phyloP scores from a whole-genome alignment of 1,140 invertebrate species.

The Drosophila sucinea region DNA sequence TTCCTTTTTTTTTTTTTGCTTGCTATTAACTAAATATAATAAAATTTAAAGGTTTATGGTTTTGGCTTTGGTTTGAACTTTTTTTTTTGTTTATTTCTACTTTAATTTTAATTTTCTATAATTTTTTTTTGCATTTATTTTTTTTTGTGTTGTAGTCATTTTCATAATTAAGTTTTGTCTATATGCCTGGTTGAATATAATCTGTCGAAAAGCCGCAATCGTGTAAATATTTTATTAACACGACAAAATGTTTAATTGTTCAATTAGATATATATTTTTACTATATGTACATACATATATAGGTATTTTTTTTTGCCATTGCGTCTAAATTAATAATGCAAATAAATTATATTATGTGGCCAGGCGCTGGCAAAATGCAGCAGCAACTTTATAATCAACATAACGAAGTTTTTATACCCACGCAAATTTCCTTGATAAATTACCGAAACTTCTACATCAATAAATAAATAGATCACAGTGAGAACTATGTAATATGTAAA shows the following conservation, averaged over 20 bases:
- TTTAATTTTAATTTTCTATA: conserved; percentile 31
- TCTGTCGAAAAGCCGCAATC: conserved; percentile 56
- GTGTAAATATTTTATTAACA: conserved; percentile 78
- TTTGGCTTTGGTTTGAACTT: conserved; percentile 47
- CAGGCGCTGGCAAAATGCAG: conserved; percentile 18
- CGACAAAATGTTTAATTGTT: conserved; percentile 72
- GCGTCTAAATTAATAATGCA: conserved; percentile 75
- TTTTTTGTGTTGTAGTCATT: conserved; percentile 24
- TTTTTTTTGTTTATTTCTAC: conserved; percentile 16
- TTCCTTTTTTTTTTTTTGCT: background rate
- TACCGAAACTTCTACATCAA: no score
- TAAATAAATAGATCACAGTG: no score
- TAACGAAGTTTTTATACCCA: conserved; percentile 7
- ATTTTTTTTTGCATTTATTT: conserved; percentile 23
- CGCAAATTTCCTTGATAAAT: no score
- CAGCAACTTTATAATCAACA: conserved; percentile 24
- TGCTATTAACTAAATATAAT: conserved; percentile 14
- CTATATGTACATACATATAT: conserved; percentile 7
- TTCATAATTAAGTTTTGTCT: conserved; percentile 72
- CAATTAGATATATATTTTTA: conserved; percentile 61
- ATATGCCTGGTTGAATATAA: conserved; percentile 63
- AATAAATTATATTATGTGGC: conserved; percentile 69
- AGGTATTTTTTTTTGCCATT: conserved; percentile 26
- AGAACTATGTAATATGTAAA: no score
- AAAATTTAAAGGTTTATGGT: conserved; percentile 28